Conservation (phyloP, 2,113 vertebrate species). For the Notechis scutatus region DNA sequence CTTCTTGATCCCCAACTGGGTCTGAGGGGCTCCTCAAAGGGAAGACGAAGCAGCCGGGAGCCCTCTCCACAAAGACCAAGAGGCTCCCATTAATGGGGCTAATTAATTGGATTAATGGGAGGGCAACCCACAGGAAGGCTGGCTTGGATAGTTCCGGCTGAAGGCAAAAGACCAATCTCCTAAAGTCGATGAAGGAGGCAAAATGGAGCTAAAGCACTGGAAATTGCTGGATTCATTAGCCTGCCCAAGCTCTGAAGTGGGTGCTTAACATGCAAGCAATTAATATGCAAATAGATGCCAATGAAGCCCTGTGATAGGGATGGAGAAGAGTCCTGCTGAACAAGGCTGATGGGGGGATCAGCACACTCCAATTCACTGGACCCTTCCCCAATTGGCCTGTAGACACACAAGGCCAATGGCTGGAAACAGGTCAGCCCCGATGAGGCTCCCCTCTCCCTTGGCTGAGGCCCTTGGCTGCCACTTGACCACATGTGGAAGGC, state of each 20-base stretch:
- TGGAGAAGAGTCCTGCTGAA: slow-evolving; percentile 59
- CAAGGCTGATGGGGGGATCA: slow-evolving; percentile 21
- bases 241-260: slow-evolving; percentile 94
- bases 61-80: slow-evolving; percentile 83
- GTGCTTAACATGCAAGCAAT: slow-evolving; percentile 98
- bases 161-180: slow-evolving; percentile 83
- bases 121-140: slow-evolving; percentile 85
- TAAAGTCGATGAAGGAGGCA: slow-evolving; percentile 87
- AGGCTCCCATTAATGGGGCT: slow-evolving; percentile 85
- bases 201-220: slow-evolving; percentile 96
- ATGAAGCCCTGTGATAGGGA: slow-evolving; percentile 74
- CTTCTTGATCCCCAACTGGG: slow-evolving; percentile 38
- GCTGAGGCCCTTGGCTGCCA: neutral
- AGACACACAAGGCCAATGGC: neutral
- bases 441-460: neutral
- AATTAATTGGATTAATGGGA: slow-evolving; percentile 99
- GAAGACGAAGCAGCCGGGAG: slow-evolving; percentile 64
- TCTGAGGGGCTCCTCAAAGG: slow-evolving; percentile 30
- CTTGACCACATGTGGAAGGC: neutral
- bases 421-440: neutral
- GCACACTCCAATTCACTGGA: neutral
- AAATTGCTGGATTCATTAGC: slow-evolving; percentile 94
- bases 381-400: neutral
- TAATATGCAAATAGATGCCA: slow-evolving; percentile 95
- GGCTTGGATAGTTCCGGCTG: slow-evolving; percentile 84